Evolutionary conservation across 1,140 invertebrate genomes (phyloP), one percentile per base, ranked within the genome.

Genomic region (Hylyphantes graminicola): DNA sequence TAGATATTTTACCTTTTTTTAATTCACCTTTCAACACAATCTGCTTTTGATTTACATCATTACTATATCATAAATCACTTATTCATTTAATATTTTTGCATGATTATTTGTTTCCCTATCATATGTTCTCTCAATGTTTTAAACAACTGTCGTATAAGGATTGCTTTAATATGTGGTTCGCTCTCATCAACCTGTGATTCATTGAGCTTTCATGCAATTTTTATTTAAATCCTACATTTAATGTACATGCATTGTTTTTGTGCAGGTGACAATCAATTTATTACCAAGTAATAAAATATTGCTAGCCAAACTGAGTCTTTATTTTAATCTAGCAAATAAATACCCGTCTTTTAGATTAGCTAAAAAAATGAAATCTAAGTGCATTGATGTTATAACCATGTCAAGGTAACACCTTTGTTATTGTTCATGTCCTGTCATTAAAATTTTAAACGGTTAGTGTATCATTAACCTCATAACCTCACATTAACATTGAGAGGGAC

Each of bases 191-290:
- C 21, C 75, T 77, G 75, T 77, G 75, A 77, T 77, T 75, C 75
- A 77, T 77, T 35, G 75, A 77, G 75, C 75, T 77, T 77, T 77
- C 75, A 75, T 77, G 61, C 21, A 70, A 48, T 57, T 73, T 65
- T 53, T 77, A 64, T 51, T 77, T 63, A 77, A 61, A 65, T 77
- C 73, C 59, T 77, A 64, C 21, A 15, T 70, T 21, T 48, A 50
- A 53, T 77, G 75, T 64, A 65, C 64, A 77, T 77, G 75, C 59
- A 77, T 77, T 63, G 50, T 35, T 35, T 73, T 61, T 77, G 57
- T 77, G 65, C 51, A 55, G 61, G 59, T 53, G 75, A 77, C 75
- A 77, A 77, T 77, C 75, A 77, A 64, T 77, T 77, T 77, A 77
- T 51, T 77, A 77, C 75, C 63, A 77, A 77, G 64, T 77, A 76